A percentile compares a stretch with the other conserved stretches of the same genome.
phyloP scores from a whole-genome alignment of 2,797 vertebrate species.

The Chiloscyllium punctatum region DNA sequence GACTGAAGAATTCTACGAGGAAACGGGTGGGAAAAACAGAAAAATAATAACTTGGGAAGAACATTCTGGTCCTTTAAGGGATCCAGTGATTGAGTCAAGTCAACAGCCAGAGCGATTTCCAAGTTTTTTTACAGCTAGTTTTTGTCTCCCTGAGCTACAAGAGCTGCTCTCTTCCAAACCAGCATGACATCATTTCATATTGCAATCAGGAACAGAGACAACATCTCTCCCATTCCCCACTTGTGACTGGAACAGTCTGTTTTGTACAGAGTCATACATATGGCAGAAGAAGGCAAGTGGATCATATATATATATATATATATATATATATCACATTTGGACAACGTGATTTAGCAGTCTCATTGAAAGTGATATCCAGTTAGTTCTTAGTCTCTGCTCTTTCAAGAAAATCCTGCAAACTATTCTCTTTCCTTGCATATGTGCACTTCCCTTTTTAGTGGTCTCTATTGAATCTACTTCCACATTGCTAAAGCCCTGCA shows the following conservation, averaged over 20 bases:
- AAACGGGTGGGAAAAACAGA: background rate
- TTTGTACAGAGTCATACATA: background rate
- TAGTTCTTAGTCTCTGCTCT: background rate
- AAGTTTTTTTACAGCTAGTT: background rate
- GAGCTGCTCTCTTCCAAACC: background rate
- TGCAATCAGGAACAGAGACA: background rate
- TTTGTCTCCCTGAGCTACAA: background rate
- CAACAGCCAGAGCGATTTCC: background rate
- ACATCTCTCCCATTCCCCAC: background rate
- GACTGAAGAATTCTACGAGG: background rate
- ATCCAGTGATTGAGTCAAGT: background rate
- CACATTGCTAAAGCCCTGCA: no score
- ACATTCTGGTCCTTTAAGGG: background rate
- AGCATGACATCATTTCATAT: background rate
- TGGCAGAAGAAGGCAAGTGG: background rate
- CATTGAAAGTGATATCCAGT: background rate
- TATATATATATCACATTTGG: background rate
- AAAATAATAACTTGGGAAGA: background rate
- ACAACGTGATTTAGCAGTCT: background rate
- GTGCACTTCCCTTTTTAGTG: background rate
- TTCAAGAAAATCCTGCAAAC: background rate
- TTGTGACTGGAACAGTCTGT: background rate
- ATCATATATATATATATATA: no score
- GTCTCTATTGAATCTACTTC: background rate
- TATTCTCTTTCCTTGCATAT: background rate